Evolutionary conservation across 2,888 invertebrate genomes (phyloP).

Genomic region (Napeogenes inachia): DNA sequence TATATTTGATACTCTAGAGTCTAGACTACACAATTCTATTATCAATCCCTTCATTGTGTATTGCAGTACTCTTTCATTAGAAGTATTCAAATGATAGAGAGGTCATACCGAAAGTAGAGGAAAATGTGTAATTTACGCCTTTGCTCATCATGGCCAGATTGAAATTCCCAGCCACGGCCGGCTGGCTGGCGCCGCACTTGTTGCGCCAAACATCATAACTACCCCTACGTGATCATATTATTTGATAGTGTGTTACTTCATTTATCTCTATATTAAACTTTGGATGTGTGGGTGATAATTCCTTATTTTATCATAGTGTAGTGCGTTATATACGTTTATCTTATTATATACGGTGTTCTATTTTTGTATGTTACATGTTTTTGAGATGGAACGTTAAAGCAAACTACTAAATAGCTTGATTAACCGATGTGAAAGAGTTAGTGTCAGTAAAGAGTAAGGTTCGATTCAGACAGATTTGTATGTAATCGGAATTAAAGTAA

Average conservation of each 20-base stretch:
- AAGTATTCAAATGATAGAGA: conserved; percentile 19
- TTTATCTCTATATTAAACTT: conserved; percentile 38
- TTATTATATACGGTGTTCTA: too few relatives aligned
- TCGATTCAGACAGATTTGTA: conserved; percentile 8
- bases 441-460: too few relatives aligned
- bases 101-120: conserved; percentile 36
- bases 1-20: too few relatives aligned
- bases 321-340: too few relatives aligned
- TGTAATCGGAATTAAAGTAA: conserved; percentile 22
- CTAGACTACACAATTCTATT: too few relatives aligned
- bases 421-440: too few relatives aligned
- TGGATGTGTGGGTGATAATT: conserved; percentile 18
- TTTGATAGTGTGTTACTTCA: conserved; percentile 51
- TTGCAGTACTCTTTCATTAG: too few relatives aligned
- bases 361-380: too few relatives aligned
- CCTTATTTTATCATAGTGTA: conserved; percentile 8
- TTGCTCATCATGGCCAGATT: conserved; percentile 70
- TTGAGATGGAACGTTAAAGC: too few relatives aligned
- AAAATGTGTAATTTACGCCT: conserved; percentile 67
- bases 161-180: conserved; percentile 67
- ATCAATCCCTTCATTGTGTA: too few relatives aligned
- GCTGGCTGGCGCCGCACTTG: conserved; percentile 65
- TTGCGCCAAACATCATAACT: conserved; percentile 70
- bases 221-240: conserved; percentile 60
- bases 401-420: too few relatives aligned